These are phyloP conservation scores for Brachionichthys hirsutus DNA, from an alignment of 2,113 vertebrate species.

Conservation along the genomic window DNA sequence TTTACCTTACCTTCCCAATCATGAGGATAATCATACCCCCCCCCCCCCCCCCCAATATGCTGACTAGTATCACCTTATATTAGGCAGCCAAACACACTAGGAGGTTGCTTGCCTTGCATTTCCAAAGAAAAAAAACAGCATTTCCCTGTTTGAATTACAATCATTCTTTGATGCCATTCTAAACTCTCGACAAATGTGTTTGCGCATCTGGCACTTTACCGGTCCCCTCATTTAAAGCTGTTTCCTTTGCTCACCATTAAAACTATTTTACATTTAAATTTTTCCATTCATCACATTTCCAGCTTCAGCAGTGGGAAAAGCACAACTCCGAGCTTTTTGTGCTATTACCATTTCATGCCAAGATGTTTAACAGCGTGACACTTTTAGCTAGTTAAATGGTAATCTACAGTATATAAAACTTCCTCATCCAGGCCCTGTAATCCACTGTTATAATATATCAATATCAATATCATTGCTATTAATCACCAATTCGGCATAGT, in stretches of 20 bases:
- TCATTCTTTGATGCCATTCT: not conserved
- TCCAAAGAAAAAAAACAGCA: slow-evolving; percentile 10
- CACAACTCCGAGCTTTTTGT: not conserved
- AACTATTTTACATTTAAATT: not conserved
- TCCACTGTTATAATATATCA: no score
- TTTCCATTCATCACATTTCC: not conserved
- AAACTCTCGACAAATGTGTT: slow-evolving; percentile 12
- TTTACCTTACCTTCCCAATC: not conserved
- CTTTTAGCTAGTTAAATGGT: no score
- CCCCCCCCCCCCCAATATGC: not conserved
- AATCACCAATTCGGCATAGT: no score
- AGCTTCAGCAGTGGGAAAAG: not conserved
- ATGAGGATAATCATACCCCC: not conserved
- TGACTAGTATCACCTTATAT: not conserved
- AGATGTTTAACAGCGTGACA: no score
- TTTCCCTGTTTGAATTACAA: slow-evolving; percentile 25
- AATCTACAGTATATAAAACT: no score
- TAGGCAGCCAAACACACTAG: slow-evolving; percentile 7
- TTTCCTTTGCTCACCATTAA: slow-evolving; percentile 1
- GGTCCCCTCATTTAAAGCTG: not conserved
- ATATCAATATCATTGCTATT: no score
- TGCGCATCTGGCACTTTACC: not conserved
- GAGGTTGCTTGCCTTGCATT: slow-evolving; percentile 3
- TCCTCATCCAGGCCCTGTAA: no score
- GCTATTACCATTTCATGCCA: not conserved